phyloP scores from a whole-genome alignment of 2,888 invertebrate genomes.

The Acronicta aceris region DNA sequence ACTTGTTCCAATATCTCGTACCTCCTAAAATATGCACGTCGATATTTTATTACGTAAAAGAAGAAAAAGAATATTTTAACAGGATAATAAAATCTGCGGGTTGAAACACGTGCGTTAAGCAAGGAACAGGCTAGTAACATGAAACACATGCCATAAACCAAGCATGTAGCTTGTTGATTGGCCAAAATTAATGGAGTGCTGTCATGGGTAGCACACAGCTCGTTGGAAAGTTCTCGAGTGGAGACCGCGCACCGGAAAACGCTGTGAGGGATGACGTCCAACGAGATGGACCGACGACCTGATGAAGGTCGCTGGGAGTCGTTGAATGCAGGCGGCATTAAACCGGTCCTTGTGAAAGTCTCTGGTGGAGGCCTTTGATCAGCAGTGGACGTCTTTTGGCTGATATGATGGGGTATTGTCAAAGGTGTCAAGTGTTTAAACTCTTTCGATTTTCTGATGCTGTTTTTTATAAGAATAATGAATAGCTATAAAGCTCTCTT shows the following conservation, averaged over 20 bases:
- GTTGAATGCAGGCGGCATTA: too few relatives aligned
- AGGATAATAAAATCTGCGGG: constrained; percentile 35
- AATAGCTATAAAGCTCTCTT: neutral
- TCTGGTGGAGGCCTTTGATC: too few relatives aligned
- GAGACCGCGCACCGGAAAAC: too few relatives aligned
- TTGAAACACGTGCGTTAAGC: constrained; percentile 19
- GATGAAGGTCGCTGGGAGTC: too few relatives aligned
- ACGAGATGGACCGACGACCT: too few relatives aligned
- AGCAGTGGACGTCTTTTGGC: too few relatives aligned
- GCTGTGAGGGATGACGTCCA: too few relatives aligned
- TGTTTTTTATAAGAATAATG: neutral
- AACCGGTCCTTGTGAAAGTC: too few relatives aligned
- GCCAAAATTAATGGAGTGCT: neutral
- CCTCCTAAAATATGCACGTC: constrained; percentile 19
- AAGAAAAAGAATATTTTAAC: constrained; percentile 25
- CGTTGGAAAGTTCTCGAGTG: too few relatives aligned
- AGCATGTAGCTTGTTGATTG: neutral
- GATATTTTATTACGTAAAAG: constrained; percentile 36
- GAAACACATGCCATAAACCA: constrained; percentile 21
- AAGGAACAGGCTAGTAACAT: neutral
- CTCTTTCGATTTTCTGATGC: neutral
- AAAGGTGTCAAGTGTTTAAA: too few relatives aligned
- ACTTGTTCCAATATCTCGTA: constrained; percentile 19
- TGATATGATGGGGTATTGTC: too few relatives aligned
- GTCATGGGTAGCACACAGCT: too few relatives aligned